Evolutionary conservation across 2,113 vertebrate genomes (phyloP).

Genomic region (Euleptes europaea): DNA sequence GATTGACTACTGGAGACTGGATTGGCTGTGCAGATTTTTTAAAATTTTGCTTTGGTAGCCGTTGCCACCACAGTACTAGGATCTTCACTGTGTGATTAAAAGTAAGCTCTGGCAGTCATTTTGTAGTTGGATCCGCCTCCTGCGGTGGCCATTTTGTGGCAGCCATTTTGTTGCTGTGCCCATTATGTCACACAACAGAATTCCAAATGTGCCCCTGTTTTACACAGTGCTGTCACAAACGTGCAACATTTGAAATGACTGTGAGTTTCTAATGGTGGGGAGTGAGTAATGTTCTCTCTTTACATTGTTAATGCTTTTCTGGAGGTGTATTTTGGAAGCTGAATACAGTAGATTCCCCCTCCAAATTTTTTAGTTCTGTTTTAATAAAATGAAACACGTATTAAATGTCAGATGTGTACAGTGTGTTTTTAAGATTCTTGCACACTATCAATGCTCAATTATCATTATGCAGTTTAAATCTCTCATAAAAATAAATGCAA

Average conservation of each 20-base stretch:
- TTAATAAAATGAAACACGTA: slow-evolving; percentile 20
- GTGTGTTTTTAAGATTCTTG: neutral
- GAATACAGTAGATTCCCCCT: neutral
- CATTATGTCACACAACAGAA: no score
- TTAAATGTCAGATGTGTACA: slow-evolving; percentile 22
- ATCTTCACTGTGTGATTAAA: no score
- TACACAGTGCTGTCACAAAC: neutral
- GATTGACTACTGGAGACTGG: no score
- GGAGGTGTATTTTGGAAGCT: neutral
- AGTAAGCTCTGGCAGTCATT: no score
- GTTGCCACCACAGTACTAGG: no score
- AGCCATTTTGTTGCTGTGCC: no score
- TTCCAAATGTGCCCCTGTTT: no score
- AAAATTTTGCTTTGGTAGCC: no score
- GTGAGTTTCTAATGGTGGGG: neutral
- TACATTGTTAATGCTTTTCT: neutral
- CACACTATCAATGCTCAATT: slow-evolving; percentile 12
- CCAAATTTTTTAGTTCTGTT: neutral
- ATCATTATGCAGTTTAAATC: slow-evolving; percentile 19
- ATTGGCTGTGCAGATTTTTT: no score
- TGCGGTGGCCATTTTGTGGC: no score
- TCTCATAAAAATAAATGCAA: slow-evolving; percentile 10
- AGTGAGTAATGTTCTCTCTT: neutral
- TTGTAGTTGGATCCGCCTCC: no score
- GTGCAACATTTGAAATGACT: neutral